These are phyloP conservation scores for Lasioglossum calceatum DNA, from an alignment of 2,888 invertebrate genomes.

Conservation along the genomic window DNA sequence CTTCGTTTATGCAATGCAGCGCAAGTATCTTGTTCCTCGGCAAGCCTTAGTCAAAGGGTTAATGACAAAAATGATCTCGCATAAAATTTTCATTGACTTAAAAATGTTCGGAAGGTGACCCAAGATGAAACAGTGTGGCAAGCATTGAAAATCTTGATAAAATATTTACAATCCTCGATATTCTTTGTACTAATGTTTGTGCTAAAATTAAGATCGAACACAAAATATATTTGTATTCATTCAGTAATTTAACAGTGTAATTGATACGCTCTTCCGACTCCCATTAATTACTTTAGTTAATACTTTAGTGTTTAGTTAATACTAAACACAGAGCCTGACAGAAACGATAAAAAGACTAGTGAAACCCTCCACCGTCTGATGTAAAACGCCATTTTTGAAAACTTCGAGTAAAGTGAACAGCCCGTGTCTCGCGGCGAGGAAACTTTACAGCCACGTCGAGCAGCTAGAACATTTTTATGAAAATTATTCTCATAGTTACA, in stretches of 20 bases:
- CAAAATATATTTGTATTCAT: not conserved
- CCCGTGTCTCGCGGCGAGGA: not conserved
- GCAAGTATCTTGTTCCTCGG: not conserved
- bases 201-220: no score
- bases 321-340: not conserved
- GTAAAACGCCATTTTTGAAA: constrained; percentile 16
- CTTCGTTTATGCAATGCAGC: not conserved
- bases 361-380: constrained; percentile 22
- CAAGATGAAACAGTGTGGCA: not conserved
- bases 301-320: not conserved
- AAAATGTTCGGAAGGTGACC: not conserved
- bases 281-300: not conserved
- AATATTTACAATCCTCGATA: not conserved
- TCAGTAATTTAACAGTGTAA: not conserved
- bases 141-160: not conserved
- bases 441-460: constrained; percentile 16
- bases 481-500: constrained; percentile 10
- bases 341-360: constrained; percentile 2
- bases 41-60: not conserved
- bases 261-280: not conserved
- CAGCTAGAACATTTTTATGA: constrained; percentile 14
- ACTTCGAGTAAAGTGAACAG: constrained; percentile 15
- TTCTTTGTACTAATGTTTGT: no score
- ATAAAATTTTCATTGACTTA: not conserved
- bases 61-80: not conserved